Base-by-base conservation (phyloP, 2,888 invertebrate genomes). In the Camptogramma bilineatum region DNA sequence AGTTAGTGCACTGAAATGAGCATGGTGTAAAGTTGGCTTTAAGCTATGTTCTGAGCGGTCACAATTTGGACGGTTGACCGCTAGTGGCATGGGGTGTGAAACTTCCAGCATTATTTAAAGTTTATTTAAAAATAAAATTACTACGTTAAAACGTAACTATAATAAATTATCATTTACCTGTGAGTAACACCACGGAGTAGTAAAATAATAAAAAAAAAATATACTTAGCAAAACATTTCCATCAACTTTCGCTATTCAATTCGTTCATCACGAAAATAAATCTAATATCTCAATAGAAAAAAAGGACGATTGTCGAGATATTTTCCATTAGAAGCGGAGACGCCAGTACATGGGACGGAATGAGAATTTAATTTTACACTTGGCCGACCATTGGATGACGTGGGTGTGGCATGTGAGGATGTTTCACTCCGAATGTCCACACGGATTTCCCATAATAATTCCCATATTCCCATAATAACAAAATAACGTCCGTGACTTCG, bases 311-410 rank as follows among this genome's bases (percentile, higher is more conserved):
- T 70, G 66, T 67, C 68, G 66, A 72, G 70, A 68, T 71, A 70
- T 75, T 72, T 72, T 63, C 75, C 69, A 73, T 72, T 70, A 69
- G 69, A 69, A 66, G 66, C 64, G 63, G 47, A 18, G 39, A 24
- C 52, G 34, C 39, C 39, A 51, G 64, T 68, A 67, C 64, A 71
- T 65, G 75, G 77, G 76, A 79, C 77, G 73, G 77, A 82, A 81
- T 78, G 76, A 80, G 81, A 80, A 82, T 84, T 85, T 84, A 83
- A 85, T 86, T 85, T 85, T 82, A 85, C 84, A 85, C 79, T 80
- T 79, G 78, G 81, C 78, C 74, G 81, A 72, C 71, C 78, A 73
- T 73, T 77, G 79, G 76, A 74, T 80, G 83, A 83, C 80, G 79
- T 74, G 83, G 83, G 82, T 69, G 60, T 59, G 53, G 54, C 64